Conservation (phyloP, 2,113 vertebrate genomes). For the Crocuta crocuta region DNA sequence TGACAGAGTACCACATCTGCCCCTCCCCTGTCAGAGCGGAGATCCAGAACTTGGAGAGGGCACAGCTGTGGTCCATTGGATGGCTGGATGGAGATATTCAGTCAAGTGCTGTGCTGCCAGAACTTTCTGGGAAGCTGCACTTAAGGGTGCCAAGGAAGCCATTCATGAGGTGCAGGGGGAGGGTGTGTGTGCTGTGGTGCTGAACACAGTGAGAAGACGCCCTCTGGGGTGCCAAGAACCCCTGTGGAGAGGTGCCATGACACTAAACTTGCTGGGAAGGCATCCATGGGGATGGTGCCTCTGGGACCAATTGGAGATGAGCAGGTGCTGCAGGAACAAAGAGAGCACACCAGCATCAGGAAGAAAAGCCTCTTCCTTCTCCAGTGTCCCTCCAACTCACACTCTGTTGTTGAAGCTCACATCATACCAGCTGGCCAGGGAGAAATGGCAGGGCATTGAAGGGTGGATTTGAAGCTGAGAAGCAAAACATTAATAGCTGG, state of each 20-base stretch:
- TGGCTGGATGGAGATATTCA: background rate
- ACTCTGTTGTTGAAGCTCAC: background rate
- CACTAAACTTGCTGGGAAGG: background rate
- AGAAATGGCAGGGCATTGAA: too few species aligned
- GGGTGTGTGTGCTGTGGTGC: background rate
- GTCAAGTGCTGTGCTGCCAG: background rate
- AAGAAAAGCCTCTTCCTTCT: too few species aligned
- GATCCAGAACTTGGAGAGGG: too few species aligned
- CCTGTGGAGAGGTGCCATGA: background rate
- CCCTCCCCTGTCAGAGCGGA: background rate
- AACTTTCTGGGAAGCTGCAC: background rate
- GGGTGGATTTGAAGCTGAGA: too few species aligned
- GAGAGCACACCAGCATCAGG: background rate
- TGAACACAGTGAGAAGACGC: background rate
- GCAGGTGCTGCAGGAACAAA: background rate
- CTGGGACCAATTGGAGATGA: background rate
- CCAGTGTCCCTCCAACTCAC: too few species aligned
- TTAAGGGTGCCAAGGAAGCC: background rate
- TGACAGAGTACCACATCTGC: background rate
- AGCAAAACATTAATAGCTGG: too few species aligned
- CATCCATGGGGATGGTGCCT: background rate
- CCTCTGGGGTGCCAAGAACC: background rate
- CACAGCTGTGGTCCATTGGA: too few species aligned
- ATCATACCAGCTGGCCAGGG: too few species aligned
- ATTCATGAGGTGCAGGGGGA: background rate